A percentile compares a stretch with the other conserved stretches of the same genome.
These are phyloP conservation scores for Drosophila rellima DNA, from an alignment of 2,888 invertebrate genomes.

Conservation along the genomic window DNA sequence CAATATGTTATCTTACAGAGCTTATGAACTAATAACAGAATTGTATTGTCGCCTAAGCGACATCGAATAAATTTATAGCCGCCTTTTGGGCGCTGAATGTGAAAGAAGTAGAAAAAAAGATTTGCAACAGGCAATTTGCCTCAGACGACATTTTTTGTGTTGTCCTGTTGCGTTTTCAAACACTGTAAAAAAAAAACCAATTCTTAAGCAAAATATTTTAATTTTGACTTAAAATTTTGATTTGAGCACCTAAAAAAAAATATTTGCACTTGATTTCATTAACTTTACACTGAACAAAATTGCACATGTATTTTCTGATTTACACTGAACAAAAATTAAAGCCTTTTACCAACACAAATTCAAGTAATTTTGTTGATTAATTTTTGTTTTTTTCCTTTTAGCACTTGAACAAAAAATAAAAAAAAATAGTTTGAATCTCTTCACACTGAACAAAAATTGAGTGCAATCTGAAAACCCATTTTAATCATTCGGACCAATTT, in stretches of 20 bases:
- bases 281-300: constrained; percentile 32
- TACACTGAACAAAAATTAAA: constrained; percentile 16
- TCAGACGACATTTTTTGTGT: background rate
- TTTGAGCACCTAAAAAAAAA: constrained; percentile 18
- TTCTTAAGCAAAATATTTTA: background rate
- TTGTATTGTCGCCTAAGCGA: background rate
- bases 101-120: constrained; percentile 8
- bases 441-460: constrained; percentile 35
- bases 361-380: background rate
- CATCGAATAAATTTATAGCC: constrained; percentile 8
- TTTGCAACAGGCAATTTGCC: constrained; percentile 13
- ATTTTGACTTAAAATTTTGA: background rate
- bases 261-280: constrained; percentile 3
- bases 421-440: constrained; percentile 2
- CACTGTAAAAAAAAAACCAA: constrained; percentile 26
- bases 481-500: constrained; percentile 1
- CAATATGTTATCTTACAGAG: constrained; percentile 20
- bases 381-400: background rate
- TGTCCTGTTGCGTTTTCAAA: constrained; percentile 18
- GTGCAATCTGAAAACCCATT: constrained; percentile 6
- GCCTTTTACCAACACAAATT: background rate
- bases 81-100: constrained; percentile 25
- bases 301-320: background rate
- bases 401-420: constrained; percentile 44
- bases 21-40: constrained; percentile 19